These are phyloP conservation scores for Atrichornis clamosus DNA, from an alignment of 2,113 vertebrate genomes.

Conservation along the genomic window DNA sequence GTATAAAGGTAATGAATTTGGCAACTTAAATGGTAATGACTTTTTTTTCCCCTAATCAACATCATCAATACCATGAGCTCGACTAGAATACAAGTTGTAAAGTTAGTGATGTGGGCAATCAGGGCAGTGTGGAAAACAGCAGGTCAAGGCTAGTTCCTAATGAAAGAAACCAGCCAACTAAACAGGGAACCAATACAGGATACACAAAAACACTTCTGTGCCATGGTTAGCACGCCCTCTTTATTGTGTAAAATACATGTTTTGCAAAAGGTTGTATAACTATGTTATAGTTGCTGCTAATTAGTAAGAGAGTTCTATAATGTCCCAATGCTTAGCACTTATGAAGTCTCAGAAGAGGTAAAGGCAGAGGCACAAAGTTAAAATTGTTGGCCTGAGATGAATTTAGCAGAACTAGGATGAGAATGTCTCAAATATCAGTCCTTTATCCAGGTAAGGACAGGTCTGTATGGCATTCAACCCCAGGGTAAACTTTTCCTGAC, in stretches of 20 bases:
- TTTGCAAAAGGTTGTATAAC: not conserved
- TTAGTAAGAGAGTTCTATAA: not conserved
- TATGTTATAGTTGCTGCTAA: not conserved
- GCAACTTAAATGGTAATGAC: not conserved
- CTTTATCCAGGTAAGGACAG: not conserved
- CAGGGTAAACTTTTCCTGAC: not conserved
- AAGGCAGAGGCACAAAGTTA: not conserved
- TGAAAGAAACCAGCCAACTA: not conserved
- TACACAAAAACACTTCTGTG: not conserved
- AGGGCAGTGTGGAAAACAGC: not conserved
- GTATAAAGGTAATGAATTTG: not conserved
- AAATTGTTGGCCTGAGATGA: not conserved
- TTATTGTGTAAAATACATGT: not conserved
- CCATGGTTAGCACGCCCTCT: not conserved
- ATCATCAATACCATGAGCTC: not conserved
- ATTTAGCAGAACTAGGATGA: not conserved
- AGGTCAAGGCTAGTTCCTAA: not conserved
- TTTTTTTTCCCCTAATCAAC: too few relatives aligned
- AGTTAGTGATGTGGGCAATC: not conserved
- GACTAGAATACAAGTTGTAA: not conserved
- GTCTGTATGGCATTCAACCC: not conserved
- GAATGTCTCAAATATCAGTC: not conserved
- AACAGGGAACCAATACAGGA: not conserved
- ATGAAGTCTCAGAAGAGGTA: not conserved
- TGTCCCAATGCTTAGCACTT: not conserved